Evolutionary conservation across 2,797 vertebrate species (phyloP).

Genomic region (Trematomus bernacchii): DNA sequence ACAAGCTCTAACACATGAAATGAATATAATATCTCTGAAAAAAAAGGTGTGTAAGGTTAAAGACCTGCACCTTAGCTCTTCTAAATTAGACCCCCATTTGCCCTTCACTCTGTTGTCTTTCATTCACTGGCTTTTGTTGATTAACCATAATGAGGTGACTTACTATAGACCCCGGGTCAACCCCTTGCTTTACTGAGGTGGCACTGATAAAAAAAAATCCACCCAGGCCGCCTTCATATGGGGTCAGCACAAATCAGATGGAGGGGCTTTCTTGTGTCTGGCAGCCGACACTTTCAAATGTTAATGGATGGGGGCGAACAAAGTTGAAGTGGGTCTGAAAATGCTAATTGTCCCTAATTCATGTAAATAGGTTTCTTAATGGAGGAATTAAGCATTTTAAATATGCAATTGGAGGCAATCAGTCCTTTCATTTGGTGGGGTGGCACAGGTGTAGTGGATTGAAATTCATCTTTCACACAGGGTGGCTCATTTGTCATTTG

Average conservation of each 20-base stretch:
- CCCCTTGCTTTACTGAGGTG: conserved; percentile 66
- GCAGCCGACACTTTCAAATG: conserved; percentile 93
- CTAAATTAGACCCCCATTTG: conserved; percentile 62
- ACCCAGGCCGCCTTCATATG: conserved; percentile 72
- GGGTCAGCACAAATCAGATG: conserved; percentile 88
- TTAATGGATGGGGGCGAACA: conserved; percentile 91
- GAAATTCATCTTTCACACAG: conserved; percentile 87
- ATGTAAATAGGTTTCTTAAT: conserved; percentile 91
- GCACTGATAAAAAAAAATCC: conserved; percentile 73
- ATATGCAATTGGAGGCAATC: conserved; percentile 87
- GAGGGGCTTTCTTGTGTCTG: conserved; percentile 88
- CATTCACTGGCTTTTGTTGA: conserved; percentile 81
- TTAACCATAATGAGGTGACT: conserved; percentile 82
- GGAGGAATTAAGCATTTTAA: conserved; percentile 89
- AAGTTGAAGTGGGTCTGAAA: conserved; percentile 90
- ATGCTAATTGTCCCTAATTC: conserved; percentile 90
- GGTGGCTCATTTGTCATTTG: conserved; percentile 87
- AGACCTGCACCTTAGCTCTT: conserved; percentile 62
- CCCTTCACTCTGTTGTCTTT: conserved; percentile 76
- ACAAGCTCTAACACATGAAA: conserved; percentile 49
- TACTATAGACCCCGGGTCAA: conserved; percentile 65
- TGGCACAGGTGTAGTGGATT: conserved; percentile 88
- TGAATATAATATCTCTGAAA: conserved; percentile 61
- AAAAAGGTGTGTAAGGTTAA: conserved; percentile 62
- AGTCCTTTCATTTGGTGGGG: conserved; percentile 87